phyloP scores from a whole-genome alignment of 1,140 invertebrate genomes.

The Saccostrea cuccullata region DNA sequence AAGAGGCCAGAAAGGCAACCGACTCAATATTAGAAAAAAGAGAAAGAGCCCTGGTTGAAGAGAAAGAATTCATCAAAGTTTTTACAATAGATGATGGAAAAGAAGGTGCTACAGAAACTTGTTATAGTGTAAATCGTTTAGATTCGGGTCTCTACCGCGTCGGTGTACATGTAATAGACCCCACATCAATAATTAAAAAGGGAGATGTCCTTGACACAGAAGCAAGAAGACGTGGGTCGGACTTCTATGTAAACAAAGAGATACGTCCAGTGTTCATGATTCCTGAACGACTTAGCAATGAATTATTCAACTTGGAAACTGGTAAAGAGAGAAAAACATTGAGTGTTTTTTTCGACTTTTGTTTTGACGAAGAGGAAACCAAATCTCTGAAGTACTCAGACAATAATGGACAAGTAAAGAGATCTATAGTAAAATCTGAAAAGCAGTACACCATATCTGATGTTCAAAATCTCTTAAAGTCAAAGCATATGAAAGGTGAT shows the following conservation, averaged over 20 bases:
- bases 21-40: neutral
- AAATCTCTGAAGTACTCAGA: neutral
- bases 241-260: conserved; percentile 6
- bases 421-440: neutral
- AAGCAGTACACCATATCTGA: neutral
- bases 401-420: neutral
- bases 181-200: neutral
- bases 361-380: neutral
- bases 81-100: neutral
- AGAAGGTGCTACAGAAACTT: neutral
- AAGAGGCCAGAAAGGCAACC: neutral
- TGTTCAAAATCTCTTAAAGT: neutral
- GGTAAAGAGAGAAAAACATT: neutral
- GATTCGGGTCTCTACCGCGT: neutral
- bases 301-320: neutral
- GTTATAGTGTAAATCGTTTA: neutral
- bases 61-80: neutral
- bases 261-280: neutral
- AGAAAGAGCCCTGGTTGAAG: neutral
- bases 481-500: neutral
- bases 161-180: neutral
- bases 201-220: neutral
- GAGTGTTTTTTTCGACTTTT: neutral
- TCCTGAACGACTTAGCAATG: neutral
- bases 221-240: neutral